Evolutionary conservation across 2,888 invertebrate genomes (phyloP).

Genomic region (Pogonocherus hispidulus): DNA sequence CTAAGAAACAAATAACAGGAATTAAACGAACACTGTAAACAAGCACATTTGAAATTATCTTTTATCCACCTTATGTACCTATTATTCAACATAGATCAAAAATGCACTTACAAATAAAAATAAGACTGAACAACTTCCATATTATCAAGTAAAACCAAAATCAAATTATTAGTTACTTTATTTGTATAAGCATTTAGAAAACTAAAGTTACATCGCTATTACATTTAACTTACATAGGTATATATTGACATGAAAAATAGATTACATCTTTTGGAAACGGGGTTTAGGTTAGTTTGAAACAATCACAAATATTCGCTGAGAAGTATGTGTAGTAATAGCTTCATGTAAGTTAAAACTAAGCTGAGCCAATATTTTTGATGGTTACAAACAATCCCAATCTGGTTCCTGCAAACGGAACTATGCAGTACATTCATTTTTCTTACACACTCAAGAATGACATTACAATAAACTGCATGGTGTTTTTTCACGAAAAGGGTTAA

Average conservation of each 20-base stretch:
- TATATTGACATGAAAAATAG: slow-evolving; percentile 14
- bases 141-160: not conserved
- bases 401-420: not conserved
- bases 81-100: too few species aligned
- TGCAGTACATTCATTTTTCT: not conserved
- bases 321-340: too few species aligned
- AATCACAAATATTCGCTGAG: not conserved
- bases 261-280: not conserved
- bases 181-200: slow-evolving; percentile 28
- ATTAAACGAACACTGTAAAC: too few species aligned
- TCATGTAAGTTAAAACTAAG: too few species aligned
- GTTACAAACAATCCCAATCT: not conserved
- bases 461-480: slow-evolving; percentile 89
- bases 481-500: slow-evolving; percentile 96
- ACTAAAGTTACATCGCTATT: slow-evolving; percentile 27
- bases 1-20: too few species aligned
- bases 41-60: too few species aligned
- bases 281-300: not conserved
- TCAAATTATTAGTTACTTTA: slow-evolving; percentile 20
- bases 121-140: too few species aligned
- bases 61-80: too few species aligned
- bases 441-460: slow-evolving; percentile 55
- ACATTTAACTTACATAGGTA: slow-evolving; percentile 23
- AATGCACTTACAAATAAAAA: too few species aligned
- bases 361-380: too few species aligned